Conservation (phyloP, 2,113 vertebrate species). For the Azemiops feae region DNA sequence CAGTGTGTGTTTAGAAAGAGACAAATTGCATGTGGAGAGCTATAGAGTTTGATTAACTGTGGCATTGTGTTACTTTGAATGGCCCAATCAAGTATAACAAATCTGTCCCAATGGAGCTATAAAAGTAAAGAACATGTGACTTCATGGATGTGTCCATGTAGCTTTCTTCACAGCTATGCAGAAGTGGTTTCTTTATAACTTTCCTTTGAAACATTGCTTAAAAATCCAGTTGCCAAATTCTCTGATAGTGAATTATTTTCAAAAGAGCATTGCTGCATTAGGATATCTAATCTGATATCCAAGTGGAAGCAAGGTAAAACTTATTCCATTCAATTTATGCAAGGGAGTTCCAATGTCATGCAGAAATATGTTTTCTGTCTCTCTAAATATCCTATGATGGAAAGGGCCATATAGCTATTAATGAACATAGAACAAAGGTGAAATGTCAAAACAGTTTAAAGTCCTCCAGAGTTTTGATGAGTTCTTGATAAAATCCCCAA, state of each 20-base stretch:
- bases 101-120: neutral
- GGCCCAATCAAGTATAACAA: neutral
- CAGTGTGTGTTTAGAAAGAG: neutral
- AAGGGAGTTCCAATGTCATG: neutral
- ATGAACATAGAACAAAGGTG: neutral
- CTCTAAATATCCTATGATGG: neutral
- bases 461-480: neutral
- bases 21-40: neutral
- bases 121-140: neutral
- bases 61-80: neutral
- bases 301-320: neutral
- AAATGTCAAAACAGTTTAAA: neutral
- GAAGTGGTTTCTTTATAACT: neutral
- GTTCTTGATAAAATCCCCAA: neutral
- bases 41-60: neutral
- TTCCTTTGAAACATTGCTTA: neutral
- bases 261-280: neutral
- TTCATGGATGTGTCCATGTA: neutral
- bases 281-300: neutral
- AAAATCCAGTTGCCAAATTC: neutral
- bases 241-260: neutral
- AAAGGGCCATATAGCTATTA: neutral
- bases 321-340: neutral
- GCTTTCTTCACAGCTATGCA: neutral
- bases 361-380: neutral